Base-by-base conservation (phyloP, 2,113 vertebrate species). In the Vidua chalybeata region DNA sequence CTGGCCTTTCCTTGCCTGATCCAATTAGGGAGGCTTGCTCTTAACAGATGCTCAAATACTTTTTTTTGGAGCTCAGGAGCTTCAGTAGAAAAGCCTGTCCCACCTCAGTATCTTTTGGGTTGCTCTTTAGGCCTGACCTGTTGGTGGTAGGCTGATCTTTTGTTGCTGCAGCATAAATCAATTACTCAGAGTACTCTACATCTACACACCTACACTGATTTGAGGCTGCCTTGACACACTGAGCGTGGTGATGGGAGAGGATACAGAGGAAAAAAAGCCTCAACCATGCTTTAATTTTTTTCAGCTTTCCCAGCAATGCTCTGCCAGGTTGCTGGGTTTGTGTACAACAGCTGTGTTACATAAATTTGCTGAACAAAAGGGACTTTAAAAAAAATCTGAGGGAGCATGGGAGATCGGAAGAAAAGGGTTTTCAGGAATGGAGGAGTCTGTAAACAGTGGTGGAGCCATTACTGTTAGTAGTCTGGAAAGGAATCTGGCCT, bases 31-130 rank as follows among this genome's bases (percentile, higher is more conserved):
- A 48, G 17, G 35, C 24, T 95, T 81, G 30, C 18, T 74, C 64
- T 55, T 87, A 46, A 22, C 15, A 45, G 27, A 41, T 62, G 35
- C 64, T 87, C 35, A 62, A 15, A 35, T 39, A 31, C 41, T 62
- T 39, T 17, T 9, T 49, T 71, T 81, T 55, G 28, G 45, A 82
- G 39, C 61, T 87, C 6, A 20, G n/a, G 17, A 68, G 45, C 71
- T 75, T 48, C 13, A 45, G 54, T 16, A 21, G 7, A 33, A 45
- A 49, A 87, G 22, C 26, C 28, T 74, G 59, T 56, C 77, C 78
- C 0, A 0, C 33, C 21, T 48, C 35, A 35, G 0, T 64, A 37
- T 63, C 33, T 68, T 75, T 63, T 22, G 16, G 23, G 17, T 89
- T 1, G 2, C 56, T 64, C 33, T 74, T 80, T 52, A 78, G 52